Conservation (phyloP, 2,888 invertebrate genomes). For the Thymelicus lineola region DNA sequence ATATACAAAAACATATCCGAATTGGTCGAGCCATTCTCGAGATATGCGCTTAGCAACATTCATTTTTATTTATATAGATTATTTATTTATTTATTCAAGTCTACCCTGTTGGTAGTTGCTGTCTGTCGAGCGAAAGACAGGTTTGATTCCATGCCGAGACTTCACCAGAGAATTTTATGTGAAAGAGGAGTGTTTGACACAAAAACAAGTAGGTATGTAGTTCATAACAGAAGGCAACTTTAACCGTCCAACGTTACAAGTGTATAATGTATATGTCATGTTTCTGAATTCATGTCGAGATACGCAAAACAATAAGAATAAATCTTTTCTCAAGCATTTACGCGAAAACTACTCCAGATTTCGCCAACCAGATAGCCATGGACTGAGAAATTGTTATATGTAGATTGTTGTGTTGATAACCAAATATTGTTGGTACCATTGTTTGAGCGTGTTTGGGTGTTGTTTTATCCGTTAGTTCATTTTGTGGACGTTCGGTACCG, state of each 20-base stretch:
- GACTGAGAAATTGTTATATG: not conserved
- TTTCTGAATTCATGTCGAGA: not conserved
- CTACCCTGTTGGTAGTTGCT: no score
- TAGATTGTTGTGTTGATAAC: slow-evolving; percentile 11
- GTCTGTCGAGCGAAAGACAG: no score
- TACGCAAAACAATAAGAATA: slow-evolving; percentile 10
- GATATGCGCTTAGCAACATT: no score
- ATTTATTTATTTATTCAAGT: no score
- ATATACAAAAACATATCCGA: no score
- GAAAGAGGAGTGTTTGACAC: no score
- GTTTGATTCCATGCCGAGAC: no score
- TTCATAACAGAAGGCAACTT: not conserved
- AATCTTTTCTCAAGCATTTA: not conserved
- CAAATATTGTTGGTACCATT: slow-evolving; percentile 6
- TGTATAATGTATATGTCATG: no score
- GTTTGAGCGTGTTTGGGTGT: not conserved
- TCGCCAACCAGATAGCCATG: slow-evolving; percentile 3
- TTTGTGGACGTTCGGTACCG: slow-evolving; percentile 7
- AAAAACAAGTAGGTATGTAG: no score
- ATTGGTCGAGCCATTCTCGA: no score
- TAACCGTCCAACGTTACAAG: not conserved
- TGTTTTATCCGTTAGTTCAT: not conserved
- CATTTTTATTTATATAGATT: no score
- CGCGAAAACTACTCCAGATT: slow-evolving; percentile 14
- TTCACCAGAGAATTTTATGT: no score